phyloP scores from a whole-genome alignment of 2,888 invertebrate species.

The Aricia artaxerxes region DNA sequence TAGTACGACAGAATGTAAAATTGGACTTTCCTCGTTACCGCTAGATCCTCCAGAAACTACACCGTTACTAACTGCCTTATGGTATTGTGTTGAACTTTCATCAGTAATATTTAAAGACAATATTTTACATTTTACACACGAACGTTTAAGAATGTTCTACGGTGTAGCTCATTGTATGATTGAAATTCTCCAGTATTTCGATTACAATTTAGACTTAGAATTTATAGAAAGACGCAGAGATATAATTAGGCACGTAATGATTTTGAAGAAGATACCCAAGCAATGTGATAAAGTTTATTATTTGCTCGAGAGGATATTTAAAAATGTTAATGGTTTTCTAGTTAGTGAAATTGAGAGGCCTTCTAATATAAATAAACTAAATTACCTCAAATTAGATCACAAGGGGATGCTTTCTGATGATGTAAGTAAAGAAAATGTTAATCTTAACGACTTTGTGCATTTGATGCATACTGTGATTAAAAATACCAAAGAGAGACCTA shows the following conservation, averaged over 20 bases:
- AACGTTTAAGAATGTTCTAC: constrained; percentile 48
- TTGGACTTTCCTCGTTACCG: constrained; percentile 52
- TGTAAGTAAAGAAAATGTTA: constrained; percentile 42
- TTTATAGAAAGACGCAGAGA: constrained; percentile 47
- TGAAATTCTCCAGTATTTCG: constrained; percentile 48
- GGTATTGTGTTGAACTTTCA: constrained; percentile 54
- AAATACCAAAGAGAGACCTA: constrained; percentile 28
- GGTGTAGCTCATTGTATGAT: constrained; percentile 48
- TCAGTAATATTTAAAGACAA: constrained; percentile 51
- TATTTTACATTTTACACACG: constrained; percentile 44
- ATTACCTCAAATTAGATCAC: constrained; percentile 49
- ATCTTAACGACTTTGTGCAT: constrained; percentile 47
- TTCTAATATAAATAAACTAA: constrained; percentile 47
- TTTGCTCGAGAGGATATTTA: constrained; percentile 48
- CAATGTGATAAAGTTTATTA: constrained; percentile 45
- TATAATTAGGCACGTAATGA: constrained; percentile 47
- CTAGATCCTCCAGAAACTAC: constrained; percentile 48
- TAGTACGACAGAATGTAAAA: constrained; percentile 47
- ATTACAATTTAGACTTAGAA: constrained; percentile 47
- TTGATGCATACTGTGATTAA: constrained; percentile 42
- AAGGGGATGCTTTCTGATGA: constrained; percentile 45
- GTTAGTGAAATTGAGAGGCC: constrained; percentile 48
- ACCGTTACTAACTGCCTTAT: constrained; percentile 49
- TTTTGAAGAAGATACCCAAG: constrained; percentile 47
- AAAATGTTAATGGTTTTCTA: constrained; percentile 47